These are phyloP conservation scores for Nomada fabriciana DNA, from an alignment of 2,888 invertebrate species.

Conservation along the genomic window DNA sequence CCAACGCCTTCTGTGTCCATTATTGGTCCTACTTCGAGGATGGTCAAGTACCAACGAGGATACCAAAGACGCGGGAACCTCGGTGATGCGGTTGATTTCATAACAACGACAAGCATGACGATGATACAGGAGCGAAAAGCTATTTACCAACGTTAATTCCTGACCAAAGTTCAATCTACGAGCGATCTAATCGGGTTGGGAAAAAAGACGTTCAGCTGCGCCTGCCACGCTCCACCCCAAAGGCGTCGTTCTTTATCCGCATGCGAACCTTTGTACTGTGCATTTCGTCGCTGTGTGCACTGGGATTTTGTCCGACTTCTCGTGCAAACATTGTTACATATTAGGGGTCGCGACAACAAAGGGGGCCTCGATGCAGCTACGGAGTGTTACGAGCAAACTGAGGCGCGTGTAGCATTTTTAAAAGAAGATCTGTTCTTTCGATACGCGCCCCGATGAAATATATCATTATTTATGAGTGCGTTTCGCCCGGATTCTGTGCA, in stretches of 20 bases:
- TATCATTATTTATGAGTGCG: too few species aligned
- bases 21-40: conserved; percentile 54
- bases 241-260: conserved; percentile 46
- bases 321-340: conserved; percentile 65
- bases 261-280: conserved; percentile 55
- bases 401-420: conserved; percentile 15
- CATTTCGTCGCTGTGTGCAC: conserved; percentile 67
- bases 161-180: conserved; percentile 8
- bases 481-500: too few species aligned
- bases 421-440: background rate
- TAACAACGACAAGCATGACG: conserved; percentile 42
- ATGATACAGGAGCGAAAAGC: conserved; percentile 31
- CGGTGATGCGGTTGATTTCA: conserved; percentile 27
- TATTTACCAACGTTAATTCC: conserved; percentile 58
- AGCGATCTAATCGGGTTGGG: conserved; percentile 52
- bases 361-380: conserved; percentile 32
- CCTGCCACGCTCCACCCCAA: conserved; percentile 16
- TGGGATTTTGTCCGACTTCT: conserved; percentile 68
- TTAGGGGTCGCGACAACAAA: conserved; percentile 46
- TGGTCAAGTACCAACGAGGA: conserved; percentile 29
- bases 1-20: conserved; percentile 34
- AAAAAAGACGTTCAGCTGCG: conserved; percentile 50
- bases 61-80: conserved; percentile 7
- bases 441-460: background rate
- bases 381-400: background rate